Conservation (phyloP, 2,797 vertebrate genomes). For the Sebastes goodei region DNA sequence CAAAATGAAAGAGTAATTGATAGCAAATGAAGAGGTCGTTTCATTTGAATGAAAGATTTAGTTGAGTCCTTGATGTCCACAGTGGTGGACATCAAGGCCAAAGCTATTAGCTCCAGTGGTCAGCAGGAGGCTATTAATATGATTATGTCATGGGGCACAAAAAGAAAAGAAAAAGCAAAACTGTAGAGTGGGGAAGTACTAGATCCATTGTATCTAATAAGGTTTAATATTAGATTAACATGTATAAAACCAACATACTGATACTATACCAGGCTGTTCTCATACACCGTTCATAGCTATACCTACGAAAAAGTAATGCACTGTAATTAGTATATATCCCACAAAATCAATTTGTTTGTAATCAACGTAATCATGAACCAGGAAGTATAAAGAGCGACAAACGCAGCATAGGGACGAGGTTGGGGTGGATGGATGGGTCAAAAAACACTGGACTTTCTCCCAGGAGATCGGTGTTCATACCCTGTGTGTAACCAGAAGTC, state of each 20-base stretch:
- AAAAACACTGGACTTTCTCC: too few relatives aligned
- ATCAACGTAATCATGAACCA: too few relatives aligned
- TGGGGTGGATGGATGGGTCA: too few relatives aligned
- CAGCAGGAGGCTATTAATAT: conserved; percentile 33
- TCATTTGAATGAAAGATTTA: conserved; percentile 30
- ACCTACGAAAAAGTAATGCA: too few relatives aligned
- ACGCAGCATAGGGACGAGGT: too few relatives aligned
- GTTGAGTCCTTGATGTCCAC: not conserved
- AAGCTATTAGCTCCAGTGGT: conserved; percentile 32
- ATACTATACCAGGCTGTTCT: not conserved
- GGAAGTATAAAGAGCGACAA: too few relatives aligned
- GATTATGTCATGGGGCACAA: conserved; percentile 5
- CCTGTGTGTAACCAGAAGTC: too few relatives aligned
- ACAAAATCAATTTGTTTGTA: too few relatives aligned
- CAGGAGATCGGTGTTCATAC: too few relatives aligned
- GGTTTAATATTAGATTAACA: not conserved
- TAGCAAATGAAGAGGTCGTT: conserved; percentile 24
- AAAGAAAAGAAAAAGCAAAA: not conserved
- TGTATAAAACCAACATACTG: not conserved
- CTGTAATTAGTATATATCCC: too few relatives aligned
- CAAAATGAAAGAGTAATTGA: conserved; percentile 21
- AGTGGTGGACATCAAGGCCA: conserved; percentile 14
- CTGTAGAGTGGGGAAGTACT: not conserved
- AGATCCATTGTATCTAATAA: not conserved
- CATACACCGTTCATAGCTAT: too few relatives aligned